These are phyloP conservation scores for Epizoanthus ramosus DNA, from an alignment of 92 coral and sea anemone genomes.

Conservation along the genomic window DNA sequence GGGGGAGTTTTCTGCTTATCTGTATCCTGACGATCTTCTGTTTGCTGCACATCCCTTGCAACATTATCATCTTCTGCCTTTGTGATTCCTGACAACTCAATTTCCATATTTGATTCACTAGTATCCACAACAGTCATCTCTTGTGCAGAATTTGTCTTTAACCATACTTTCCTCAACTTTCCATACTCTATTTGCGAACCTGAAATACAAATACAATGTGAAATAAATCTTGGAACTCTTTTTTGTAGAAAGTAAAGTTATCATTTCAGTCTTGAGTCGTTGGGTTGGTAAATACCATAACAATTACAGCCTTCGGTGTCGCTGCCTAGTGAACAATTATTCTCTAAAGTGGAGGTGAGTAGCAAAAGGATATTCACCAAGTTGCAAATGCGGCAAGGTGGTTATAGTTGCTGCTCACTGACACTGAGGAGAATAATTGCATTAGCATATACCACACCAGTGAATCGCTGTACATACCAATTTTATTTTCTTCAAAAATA, in stretches of 20 bases:
- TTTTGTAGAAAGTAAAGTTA: no score
- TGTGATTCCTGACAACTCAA: neutral
- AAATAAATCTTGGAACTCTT: no score
- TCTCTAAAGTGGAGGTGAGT: no score
- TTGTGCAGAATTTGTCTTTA: neutral
- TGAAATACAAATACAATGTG: neutral
- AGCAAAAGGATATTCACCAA: no score
- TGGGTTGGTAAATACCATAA: neutral
- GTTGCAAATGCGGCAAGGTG: no score
- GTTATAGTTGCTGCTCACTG: no score
- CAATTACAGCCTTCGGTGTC: neutral
- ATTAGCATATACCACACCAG: no score
- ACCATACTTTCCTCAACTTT: neutral
- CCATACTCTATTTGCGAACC: conserved; percentile 1
- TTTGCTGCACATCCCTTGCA: neutral
- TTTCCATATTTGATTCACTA: neutral
- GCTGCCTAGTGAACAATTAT: no score
- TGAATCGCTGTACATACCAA: no score
- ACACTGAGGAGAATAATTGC: no score
- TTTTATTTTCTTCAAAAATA: no score
- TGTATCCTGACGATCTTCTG: neutral
- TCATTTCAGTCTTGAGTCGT: no score
- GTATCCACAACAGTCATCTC: conserved; percentile 12
- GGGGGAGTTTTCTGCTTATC: neutral
- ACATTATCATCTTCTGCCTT: neutral